Evolutionary conservation across 64 coral and sea anemone species (phyloP), one percentile per base, ranked within the genome.

Genomic region (Stichodactyla helianthus): DNA sequence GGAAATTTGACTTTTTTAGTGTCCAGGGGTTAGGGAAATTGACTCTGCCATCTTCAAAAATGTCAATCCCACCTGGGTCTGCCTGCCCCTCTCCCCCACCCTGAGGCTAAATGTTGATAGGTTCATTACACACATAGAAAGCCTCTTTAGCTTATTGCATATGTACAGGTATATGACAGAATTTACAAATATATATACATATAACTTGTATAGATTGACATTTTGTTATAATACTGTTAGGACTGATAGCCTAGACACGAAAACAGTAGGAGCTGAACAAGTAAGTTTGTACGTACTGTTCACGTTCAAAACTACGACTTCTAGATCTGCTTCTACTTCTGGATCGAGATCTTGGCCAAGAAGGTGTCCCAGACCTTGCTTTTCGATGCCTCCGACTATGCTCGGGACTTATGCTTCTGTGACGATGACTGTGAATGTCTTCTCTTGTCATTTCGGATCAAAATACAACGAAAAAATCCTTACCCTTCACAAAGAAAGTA

Each of bases 221-320:
- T 22, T 65, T 9, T 6, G 16, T 63, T 63, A 63, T 6, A 18
- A 18, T 10, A 60, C 14, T 60, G 59, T 17, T 60, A 13, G 11
- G 59, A 15, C 18, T n/a, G n/a, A n/a, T n/a, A n/a, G n/a, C n/a
- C n/a, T 15, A 60, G 59, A 60, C 13, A 15, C 17, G 59, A 60
- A 15, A 17, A 13, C 4, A 65, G 62, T 65, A 4, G 20, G 22
- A n/a, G 5, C 62, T 59, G 19, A 64, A 58, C 14, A 15, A 11
- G 55, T 58, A 9, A 58, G 8, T 0, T n/a, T 35, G 22, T 50
- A 76, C 67, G 35, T 77, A 90, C 82, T 59, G 20, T 25, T 64
- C 13, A 74, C 70, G 82, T 85, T 90, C 89, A 52, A 57, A 7
- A 51, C 83, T 90, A 25, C 56, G 35, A 53, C 70, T 85, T 79